Base-by-base conservation (phyloP, 2,888 invertebrate genomes). In the Ectemnius cavifrons region DNA sequence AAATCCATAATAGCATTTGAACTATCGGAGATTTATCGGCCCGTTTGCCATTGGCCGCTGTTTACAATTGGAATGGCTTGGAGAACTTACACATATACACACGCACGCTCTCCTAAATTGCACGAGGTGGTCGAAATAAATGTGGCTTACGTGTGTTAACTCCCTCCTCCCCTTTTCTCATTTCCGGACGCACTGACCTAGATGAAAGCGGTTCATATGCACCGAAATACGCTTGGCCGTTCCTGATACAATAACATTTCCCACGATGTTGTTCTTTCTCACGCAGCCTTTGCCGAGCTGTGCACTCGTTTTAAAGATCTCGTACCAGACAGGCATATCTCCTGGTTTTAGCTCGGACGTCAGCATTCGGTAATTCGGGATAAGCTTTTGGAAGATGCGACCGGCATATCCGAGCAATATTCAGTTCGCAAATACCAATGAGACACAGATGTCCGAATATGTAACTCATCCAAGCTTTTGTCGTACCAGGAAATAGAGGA, bases 61-160 rank as follows among this genome's bases (percentile, higher is more conserved):
- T 81, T 81, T 81, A 81, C 78, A 79, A 81, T 72, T 81, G 81
- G 79, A 75, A 74, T 69, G 72, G 67, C 59, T 61, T 65, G 69
- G n/a, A 63, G 61, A 56, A 74, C 61, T 37, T 68, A 56, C 28
- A 67, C 45, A 49, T 69, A 49, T 59, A 67, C 61, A 72, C 72
- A 65, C 73, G 71, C 67, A 73, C 73, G 18, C 37, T 37, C 37
- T 67, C 18, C 64, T 45, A 28, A 52, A 65, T 64, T 57, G 71
- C 65, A 59, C 18, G 56, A 49, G 16, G 52, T 65, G 69, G 65
- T 63, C 60, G 64, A 73, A 73, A 67, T 60, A 76, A 76, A 71
- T 73, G 61, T 60, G 59, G 45, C 59, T 37, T 23, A 14, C 23
- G n/a, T 0, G 46, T 46, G 46, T 18, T 11, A 13, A 8, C 6